Conservation (phyloP, 1,140 invertebrate species). For the Calliphora vicina region DNA sequence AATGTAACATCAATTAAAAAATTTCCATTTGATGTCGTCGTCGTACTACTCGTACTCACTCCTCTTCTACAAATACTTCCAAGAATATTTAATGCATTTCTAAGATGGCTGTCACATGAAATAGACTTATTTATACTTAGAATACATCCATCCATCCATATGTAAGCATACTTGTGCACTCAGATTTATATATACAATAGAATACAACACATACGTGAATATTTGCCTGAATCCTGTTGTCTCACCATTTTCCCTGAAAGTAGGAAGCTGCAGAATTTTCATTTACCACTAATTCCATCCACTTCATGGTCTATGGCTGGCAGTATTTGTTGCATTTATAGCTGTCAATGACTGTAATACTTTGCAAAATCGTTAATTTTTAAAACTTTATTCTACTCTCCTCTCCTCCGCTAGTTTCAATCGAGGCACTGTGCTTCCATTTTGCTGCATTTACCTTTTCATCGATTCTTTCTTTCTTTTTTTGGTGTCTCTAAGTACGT, state of each 20-base stretch:
- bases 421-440: too few relatives aligned
- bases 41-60: not conserved
- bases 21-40: conserved; percentile 34
- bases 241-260: not conserved
- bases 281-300: not conserved
- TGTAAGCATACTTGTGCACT: too few relatives aligned
- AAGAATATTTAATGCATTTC: conserved; percentile 31
- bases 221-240: not conserved
- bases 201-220: too few relatives aligned
- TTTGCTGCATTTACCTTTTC: too few relatives aligned
- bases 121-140: not conserved
- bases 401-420: too few relatives aligned
- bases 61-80: not conserved
- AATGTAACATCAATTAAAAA: conserved; percentile 41
- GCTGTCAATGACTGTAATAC: not conserved
- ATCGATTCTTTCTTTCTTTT: not conserved
- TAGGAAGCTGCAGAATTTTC: too few relatives aligned
- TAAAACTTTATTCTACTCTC: too few relatives aligned
- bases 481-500: not conserved
- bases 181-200: too few relatives aligned
- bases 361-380: not conserved
- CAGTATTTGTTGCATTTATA: not conserved
- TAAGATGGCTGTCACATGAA: conserved; percentile 23
- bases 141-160: too few relatives aligned
- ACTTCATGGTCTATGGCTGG: not conserved